Base-by-base conservation (phyloP, 2,113 vertebrate species). In the Lepidothrix coronata region DNA sequence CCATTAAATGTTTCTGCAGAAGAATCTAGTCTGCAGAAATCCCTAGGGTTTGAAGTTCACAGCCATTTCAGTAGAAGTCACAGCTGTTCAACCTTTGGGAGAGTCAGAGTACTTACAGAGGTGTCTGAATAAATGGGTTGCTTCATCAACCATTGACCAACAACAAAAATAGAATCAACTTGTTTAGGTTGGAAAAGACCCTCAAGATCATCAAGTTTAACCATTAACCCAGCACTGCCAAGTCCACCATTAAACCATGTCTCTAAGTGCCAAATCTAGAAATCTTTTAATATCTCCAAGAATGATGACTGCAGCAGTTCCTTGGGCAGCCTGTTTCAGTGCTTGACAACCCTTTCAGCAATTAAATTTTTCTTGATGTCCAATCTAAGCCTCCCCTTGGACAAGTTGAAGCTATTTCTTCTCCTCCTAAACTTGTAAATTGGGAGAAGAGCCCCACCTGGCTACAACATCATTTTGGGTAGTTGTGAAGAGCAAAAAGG, bases 261-360 rank as follows among this genome's bases (percentile, higher is more conserved):
- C 49, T 43, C 5, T 14, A 31, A 57, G 8, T 4, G 18, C 11
- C 7, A 55, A 25, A n/a, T 19, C 1, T 0, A 51, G 25, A 35
- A 1, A 0, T 28, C 31, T 68, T 67, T 57, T 20, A 90, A 81
- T 27, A 77, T 12, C 33, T n/a, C 13, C 39, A 43, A 30, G 14
- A 11, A 22, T n/a, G 22, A 31, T 14, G 24, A 67, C 43, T 63
- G 43, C 4, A 63, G 4, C 20, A 17, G 31, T 43, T 72, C 31
- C 15, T 28, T 31, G 12, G 24, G 14, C 27, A 67, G 12, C 10
- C 67, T 31, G 3, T 54, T 83, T 43, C 14, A 63, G 1, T 0
- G 0, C 4, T 12, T 61, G 11, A 41, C 10, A 68, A n/a, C 12
- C 6, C 1, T 67, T 52, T 71, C 5, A 3, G 12, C 20, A 8